Evolutionary conservation across 1,140 invertebrate genomes (phyloP).

Genomic region (Cecropterus lyciades): DNA sequence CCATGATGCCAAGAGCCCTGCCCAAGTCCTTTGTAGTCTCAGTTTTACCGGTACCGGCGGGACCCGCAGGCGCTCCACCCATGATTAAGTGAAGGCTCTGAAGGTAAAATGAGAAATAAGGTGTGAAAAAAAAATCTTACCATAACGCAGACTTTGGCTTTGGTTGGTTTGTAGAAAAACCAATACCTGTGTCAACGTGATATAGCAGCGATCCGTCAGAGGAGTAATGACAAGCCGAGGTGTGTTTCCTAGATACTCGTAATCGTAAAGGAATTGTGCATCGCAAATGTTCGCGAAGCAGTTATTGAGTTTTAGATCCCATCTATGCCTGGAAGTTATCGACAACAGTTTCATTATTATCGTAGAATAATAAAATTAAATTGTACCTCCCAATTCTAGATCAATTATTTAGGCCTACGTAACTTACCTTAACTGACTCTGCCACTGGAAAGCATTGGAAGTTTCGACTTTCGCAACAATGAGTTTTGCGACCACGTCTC

Average conservation of each 20-base stretch:
- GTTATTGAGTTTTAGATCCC: slow-evolving; percentile 92
- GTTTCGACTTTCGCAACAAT: slow-evolving; percentile 93
- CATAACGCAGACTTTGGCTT: no score
- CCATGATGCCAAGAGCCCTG: slow-evolving; percentile 95
- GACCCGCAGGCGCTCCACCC: slow-evolving; percentile 96
- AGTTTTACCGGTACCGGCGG: slow-evolving; percentile 95
- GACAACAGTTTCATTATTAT: slow-evolving; percentile 5
- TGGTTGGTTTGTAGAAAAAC: no score
- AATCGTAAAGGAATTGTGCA: slow-evolving; percentile 94
- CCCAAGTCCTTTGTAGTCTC: slow-evolving; percentile 98
- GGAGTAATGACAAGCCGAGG: slow-evolving; percentile 95
- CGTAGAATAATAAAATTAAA: slow-evolving; percentile 1
- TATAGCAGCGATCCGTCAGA: slow-evolving; percentile 95
- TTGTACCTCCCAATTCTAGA: background rate
- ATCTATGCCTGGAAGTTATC: slow-evolving; percentile 86
- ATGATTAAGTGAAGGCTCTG: slow-evolving; percentile 94
- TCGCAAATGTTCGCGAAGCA: slow-evolving; percentile 98
- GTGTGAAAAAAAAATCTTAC: no score
- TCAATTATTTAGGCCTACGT: background rate
- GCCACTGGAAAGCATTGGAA: slow-evolving; percentile 94
- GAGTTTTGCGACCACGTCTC: slow-evolving; percentile 95
- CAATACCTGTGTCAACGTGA: slow-evolving; percentile 93
- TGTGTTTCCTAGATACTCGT: slow-evolving; percentile 97
- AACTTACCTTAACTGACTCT: slow-evolving; percentile 91
- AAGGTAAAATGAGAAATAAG: slow-evolving; percentile 44